These are phyloP conservation scores for Dysdera silvatica DNA, from an alignment of 1,140 invertebrate genomes.

Conservation along the genomic window DNA sequence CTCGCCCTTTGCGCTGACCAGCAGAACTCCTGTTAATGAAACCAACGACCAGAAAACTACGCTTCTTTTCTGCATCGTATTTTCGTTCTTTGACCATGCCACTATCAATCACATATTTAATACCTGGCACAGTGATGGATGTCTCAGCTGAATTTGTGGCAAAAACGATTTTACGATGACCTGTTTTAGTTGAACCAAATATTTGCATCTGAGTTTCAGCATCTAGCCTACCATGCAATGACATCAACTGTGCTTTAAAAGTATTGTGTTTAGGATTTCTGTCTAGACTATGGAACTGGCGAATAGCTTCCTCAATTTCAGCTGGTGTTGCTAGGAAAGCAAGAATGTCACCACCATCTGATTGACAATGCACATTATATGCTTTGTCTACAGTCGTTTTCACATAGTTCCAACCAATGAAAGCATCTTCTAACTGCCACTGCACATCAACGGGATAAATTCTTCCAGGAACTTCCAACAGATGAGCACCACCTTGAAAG, in stretches of 20 bases:
- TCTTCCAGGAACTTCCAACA: slow-evolving; percentile 81
- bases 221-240: slow-evolving; percentile 53
- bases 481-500: slow-evolving; percentile 59
- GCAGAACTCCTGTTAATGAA: slow-evolving; percentile 86
- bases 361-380: slow-evolving; percentile 71
- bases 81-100: slow-evolving; percentile 96
- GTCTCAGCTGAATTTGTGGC: slow-evolving; percentile 99
- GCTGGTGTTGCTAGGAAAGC: slow-evolving; percentile 92
- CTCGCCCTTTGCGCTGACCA: slow-evolving; percentile 90
- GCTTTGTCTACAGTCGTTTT: slow-evolving; percentile 63
- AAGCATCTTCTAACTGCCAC: slow-evolving; percentile 70
- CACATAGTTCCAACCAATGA: slow-evolving; percentile 77
- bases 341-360: slow-evolving; percentile 71
- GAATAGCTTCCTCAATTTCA: slow-evolving; percentile 71
- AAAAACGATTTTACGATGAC: slow-evolving; percentile 84
- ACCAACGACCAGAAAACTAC: slow-evolving; percentile 73
- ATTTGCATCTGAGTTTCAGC: slow-evolving; percentile 47
- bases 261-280: slow-evolving; percentile 36
- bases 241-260: neutral
- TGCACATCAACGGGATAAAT: slow-evolving; percentile 64
- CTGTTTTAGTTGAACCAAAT: slow-evolving; percentile 50
- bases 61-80: slow-evolving; percentile 77
- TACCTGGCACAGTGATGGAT: slow-evolving; percentile 95
- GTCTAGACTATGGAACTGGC: slow-evolving; percentile 48
- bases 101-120: slow-evolving; percentile 93